Conservation (phyloP, 2,888 invertebrate species). For the Linnaemya vulpina region DNA sequence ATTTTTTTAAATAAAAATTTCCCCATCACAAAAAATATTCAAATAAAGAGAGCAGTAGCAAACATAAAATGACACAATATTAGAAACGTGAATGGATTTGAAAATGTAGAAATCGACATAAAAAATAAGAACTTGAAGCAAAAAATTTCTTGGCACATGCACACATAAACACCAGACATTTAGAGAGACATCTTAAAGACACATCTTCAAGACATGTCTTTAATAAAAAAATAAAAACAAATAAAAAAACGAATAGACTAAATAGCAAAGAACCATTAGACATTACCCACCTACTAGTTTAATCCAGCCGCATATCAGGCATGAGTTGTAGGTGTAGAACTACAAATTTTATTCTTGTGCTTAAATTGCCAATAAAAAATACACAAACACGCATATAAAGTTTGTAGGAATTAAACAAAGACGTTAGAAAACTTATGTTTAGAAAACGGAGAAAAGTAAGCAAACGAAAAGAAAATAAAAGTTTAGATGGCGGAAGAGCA, state of each 20-base stretch:
- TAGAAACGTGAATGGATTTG: constrained; percentile 67
- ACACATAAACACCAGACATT: neutral
- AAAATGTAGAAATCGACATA: constrained; percentile 14
- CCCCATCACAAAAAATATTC: neutral
- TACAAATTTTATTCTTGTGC: constrained; percentile 41
- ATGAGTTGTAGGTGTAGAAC: constrained; percentile 43
- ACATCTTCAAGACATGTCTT: neutral
- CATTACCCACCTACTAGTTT: constrained; percentile 46
- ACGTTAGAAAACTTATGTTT: constrained; percentile 2
- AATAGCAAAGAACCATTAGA: constrained; percentile 42
- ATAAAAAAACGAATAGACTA: neutral
- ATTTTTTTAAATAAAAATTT: constrained; percentile 26
- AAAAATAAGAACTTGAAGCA: constrained; percentile 13
- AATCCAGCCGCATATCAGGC: constrained; percentile 3
- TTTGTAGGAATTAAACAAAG: constrained; percentile 6
- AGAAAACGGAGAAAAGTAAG: constrained; percentile 11
- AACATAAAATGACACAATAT: constrained; percentile 69
- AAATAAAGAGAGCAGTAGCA: constrained; percentile 28
- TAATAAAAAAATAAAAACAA: neutral
- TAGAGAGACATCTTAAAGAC: constrained; percentile 4
- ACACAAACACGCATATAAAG: neutral
- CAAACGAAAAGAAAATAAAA: constrained; percentile 63
- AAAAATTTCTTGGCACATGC: neutral
- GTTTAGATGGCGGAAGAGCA: constrained; percentile 68
- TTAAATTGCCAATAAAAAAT: constrained; percentile 62